Percentiles rank a stretch among this genome's conserved stretches.
These are phyloP conservation scores for Chrysaora quinquecirrha DNA, from an alignment of 30 jellyfish, hydroid and myxozoan species.

Conservation along the genomic window DNA sequence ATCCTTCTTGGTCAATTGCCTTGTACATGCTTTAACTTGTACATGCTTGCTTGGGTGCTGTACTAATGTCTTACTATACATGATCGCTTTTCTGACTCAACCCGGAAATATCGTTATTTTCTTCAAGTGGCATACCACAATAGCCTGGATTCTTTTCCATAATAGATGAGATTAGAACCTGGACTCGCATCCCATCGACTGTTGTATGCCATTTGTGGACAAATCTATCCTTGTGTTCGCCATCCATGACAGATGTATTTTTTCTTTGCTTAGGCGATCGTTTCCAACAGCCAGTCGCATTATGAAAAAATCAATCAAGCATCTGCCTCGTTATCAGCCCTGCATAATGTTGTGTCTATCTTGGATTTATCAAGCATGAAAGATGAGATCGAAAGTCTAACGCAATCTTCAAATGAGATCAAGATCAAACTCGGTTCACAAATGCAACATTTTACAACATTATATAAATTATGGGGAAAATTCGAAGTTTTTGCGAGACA, in stretches of 20 bases:
- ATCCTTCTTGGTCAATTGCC: too few relatives aligned
- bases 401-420: slow-evolving; percentile 20
- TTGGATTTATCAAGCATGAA: neutral
- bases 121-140: too few relatives aligned
- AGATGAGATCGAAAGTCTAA: slow-evolving; percentile 2
- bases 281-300: slow-evolving; percentile 33
- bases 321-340: neutral
- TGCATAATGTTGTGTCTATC: neutral
- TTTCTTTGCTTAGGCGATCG: neutral
- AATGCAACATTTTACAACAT: neutral
- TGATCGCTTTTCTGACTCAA: too few relatives aligned
- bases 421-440: slow-evolving; percentile 2
- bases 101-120: too few relatives aligned
- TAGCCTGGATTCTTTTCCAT: too few relatives aligned
- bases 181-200: too few relatives aligned
- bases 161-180: too few relatives aligned
- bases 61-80: too few relatives aligned
- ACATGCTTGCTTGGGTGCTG: too few relatives aligned
- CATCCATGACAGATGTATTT: neutral
- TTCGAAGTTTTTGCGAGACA: slow-evolving; percentile 43
- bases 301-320: slow-evolving; percentile 28
- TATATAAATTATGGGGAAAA: slow-evolving; percentile 49
- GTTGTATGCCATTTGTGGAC: too few relatives aligned
- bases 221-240: too few relatives aligned
- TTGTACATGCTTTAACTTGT: too few relatives aligned